Evolutionary conservation across 1,140 invertebrate species (phyloP), one percentile per base, ranked within the genome.

Genomic region (Carcinoscorpius rotundicauda): DNA sequence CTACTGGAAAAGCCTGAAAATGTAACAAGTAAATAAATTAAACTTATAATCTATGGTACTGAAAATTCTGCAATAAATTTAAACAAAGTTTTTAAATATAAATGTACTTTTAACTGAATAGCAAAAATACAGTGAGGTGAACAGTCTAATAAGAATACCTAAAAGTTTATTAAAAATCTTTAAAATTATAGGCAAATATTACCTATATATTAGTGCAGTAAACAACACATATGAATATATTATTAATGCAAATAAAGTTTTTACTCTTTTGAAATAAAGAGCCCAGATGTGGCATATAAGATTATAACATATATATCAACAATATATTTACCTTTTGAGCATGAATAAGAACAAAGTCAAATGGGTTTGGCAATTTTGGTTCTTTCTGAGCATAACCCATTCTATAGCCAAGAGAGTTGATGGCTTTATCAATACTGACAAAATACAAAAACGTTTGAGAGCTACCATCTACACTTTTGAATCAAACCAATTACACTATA

Each of bases 371-470:
- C 1, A 79, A 65, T 11, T 72, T 73, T 51, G 73, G 67, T 55
- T 76, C 72, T 49, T 72, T 73, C 53, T 79, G 68, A 5, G 73
- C 71, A 72, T 78, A 81, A 3, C 78, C 78, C 60, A 73, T 70
- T 64, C 75, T 74, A 57, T 74, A 74, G 8, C 78, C 78, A 29
- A 75, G 61, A 9, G 78, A 78, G 69, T 80, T 71, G 58, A 81
- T 73, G 3, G 77, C 72, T 65, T 79, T 79, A 70, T 81, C 79
- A 70, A 80, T 77, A 66, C 78, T 80, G 68, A 61, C 73, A 69
- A 66, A 55, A 67, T 62, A 67, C 56, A 61, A 70, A 49, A 52
- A 52, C 11, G 58, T 48, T 50, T 62, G 59, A 55, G 51, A 63
- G 60, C 53, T 62, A 61, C 52, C 51, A 9, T 66, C 55, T 49